Percentiles rank a stretch among this genome's conserved stretches.
Conservation (phyloP, 2,797 vertebrate species). For the Liasis olivaceus region DNA sequence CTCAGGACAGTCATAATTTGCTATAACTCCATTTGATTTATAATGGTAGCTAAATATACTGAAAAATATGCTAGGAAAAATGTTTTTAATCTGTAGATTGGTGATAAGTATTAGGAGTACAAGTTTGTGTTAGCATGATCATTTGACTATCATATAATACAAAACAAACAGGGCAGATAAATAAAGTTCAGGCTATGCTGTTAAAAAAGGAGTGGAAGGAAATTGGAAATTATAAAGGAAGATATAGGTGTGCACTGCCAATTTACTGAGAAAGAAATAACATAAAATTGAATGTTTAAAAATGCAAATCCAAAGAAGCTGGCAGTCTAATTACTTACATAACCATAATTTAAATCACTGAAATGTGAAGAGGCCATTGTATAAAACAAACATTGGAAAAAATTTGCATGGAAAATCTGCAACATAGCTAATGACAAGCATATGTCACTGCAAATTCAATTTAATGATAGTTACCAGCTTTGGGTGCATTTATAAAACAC, state of each 20-base stretch:
- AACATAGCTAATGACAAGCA: constrained; percentile 22
- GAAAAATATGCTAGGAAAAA: neutral
- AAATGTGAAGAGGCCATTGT: constrained; percentile 33
- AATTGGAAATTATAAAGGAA: constrained; percentile 9
- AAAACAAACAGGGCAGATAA: neutral
- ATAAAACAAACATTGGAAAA: constrained; percentile 20
- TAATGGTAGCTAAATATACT: neutral
- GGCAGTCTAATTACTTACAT: constrained; percentile 19
- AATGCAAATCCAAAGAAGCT: constrained; percentile 11
- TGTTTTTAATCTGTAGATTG: neutral
- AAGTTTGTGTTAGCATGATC: neutral
- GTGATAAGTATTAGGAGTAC: neutral
- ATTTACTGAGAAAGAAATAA: constrained; percentile 36
- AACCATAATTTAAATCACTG: constrained; percentile 33
- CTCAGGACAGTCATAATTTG: neutral
- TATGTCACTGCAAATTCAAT: constrained; percentile 43
- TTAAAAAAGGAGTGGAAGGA: constrained; percentile 12
- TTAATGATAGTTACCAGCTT: constrained; percentile 11
- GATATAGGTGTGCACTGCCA: neutral
- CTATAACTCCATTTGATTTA: neutral
- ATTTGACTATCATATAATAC: neutral
- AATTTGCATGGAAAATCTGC: constrained; percentile 15
- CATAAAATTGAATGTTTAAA: constrained; percentile 16
- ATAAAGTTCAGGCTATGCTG: constrained; percentile 2
- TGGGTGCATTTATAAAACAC: constrained; percentile 12